Evolutionary conservation across 2,888 invertebrate species (phyloP), one percentile per base, ranked within the genome.

Genomic region (Tromatobia lineatoria): DNA sequence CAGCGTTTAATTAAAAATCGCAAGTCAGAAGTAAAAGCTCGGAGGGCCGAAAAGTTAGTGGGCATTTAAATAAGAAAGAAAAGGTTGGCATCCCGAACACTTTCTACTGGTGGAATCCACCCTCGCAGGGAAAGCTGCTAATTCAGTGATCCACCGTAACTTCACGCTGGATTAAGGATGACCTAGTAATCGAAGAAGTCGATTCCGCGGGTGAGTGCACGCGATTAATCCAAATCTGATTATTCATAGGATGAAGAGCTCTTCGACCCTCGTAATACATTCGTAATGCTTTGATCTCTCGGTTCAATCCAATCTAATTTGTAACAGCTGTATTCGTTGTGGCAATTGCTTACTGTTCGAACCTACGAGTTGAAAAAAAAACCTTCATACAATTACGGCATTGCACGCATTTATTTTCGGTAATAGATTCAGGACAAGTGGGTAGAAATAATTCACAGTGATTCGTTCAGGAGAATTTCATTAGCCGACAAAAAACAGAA

Each of bases 1-100:
- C 67, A 54, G 80, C 79, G 82, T 86, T 86, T 86, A 82, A 86
- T 86, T 85, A 86, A 86, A 86, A 86, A 86, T 85, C 80, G 83
- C 77, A 70, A 85, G 83, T 54, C 29, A 69, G 54, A 77, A 80
- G 77, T 74, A 69, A 80, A 47, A 80, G 74, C 69, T 78, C 23
- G 74, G 64, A 70, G 70, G 54, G 67, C 42, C 23, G 45, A 77
- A 25, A 77, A 80, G 61, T 78, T 81, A 47, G 59, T 69, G 38
- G 71, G 47, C 52, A 73, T 78, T 82, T 66, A 67, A 73, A 76
- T 61, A 61, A 29, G 23, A 38, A 25, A 47, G 71, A 64, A 52
- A 29, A 57, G 25, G 66, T 25, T 59, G 42, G 3, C 67, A 47
- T 66, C 47, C 18, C 57, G 52, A 69, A 29, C 13, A 25, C 0